Evolutionary conservation across 2,888 invertebrate genomes (phyloP), one percentile per base, ranked within the genome.

Genomic region (Ptycholaimellus sp.): DNA sequence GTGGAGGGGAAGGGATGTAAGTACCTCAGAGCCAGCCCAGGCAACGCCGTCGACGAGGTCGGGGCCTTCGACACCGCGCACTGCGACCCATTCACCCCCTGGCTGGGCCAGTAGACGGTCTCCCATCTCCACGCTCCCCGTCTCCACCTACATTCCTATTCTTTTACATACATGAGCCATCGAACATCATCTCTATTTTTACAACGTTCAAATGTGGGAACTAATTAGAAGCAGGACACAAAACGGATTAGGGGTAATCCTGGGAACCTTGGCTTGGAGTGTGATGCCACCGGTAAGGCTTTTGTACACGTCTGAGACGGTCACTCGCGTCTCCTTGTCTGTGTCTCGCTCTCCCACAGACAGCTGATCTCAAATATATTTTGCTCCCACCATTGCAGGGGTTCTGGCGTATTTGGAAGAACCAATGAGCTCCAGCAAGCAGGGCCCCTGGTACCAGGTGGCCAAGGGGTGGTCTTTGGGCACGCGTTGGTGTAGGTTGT

Each of bases 291-390:
- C 77, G 11, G 41, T 36, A 42, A 54, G 49, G 2, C 81, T 78
- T 67, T 90, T 93, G 59, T 75, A 87, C 43, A 93, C 74, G 64
- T 99, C 96, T 56, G 77, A 77, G 0, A 96, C 70, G n/a, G 80
- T 77, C 62, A 85, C 69, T 18, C 96, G 69, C 40, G 93, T 72
- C 2, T 93, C 81, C 56, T 80, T 81, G 14, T 75, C 70, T 4
- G 87, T 70, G 9, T 78, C 75, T 37, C 90, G 70, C 47, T 76
- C 75, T 1, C 87, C 85, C 30, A 78, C 72, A 59, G 74, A 73
- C 49, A 87, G 79, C 48, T 70, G 70, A 58, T 83, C 78, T 69
- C 36, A 17, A 37, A 35, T n/a, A n/a, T n/a, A n/a, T n/a, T n/a
- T n/a, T n/a, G n/a, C n/a, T n/a, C n/a, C n/a, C n/a, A n/a, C n/a